Evolutionary conservation across 2,888 invertebrate species (phyloP).

Genomic region (Eumacrocentrus americanus): DNA sequence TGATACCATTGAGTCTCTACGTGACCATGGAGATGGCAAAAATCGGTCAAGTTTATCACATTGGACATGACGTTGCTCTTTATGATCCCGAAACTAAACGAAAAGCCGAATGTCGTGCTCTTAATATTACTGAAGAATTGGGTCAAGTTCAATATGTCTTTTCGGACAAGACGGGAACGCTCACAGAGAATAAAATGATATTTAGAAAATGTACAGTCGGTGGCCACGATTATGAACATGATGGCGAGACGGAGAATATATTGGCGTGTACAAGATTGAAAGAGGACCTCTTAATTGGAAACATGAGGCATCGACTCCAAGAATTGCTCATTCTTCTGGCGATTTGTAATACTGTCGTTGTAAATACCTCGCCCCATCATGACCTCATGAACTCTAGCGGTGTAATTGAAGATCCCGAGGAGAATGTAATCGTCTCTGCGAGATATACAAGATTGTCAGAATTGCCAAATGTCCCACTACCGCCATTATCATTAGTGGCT

Average conservation of each 20-base stretch:
- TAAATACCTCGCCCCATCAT: slow-evolving; percentile 81
- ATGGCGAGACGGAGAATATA: slow-evolving; percentile 71
- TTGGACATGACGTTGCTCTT: slow-evolving; percentile 87
- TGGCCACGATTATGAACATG: slow-evolving; percentile 89
- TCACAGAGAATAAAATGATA: slow-evolving; percentile 98
- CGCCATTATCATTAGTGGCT: slow-evolving; percentile 66
- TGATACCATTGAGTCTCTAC: slow-evolving; percentile 96
- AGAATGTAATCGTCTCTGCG: slow-evolving; percentile 46
- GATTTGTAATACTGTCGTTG: slow-evolving; percentile 96
- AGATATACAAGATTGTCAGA: slow-evolving; percentile 76
- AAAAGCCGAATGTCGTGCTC: slow-evolving; percentile 86
- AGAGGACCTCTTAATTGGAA: slow-evolving; percentile 67
- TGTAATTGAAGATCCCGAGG: slow-evolving; percentile 64
- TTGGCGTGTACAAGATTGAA: slow-evolving; percentile 62
- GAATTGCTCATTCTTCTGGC: slow-evolving; percentile 92
- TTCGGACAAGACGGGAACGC: slow-evolving; percentile 96
- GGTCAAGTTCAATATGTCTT: slow-evolving; percentile 95
- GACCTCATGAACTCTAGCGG: slow-evolving; percentile 77
- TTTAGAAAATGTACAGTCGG: slow-evolving; percentile 89
- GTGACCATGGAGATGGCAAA: slow-evolving; percentile 97
- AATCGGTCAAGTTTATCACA: slow-evolving; percentile 93
- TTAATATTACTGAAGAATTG: slow-evolving; percentile 96
- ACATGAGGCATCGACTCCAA: slow-evolving; percentile 71
- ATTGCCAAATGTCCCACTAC: slow-evolving; percentile 76
- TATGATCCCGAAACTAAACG: slow-evolving; percentile 85